Percentiles rank a stretch among this genome's conserved stretches.
These are phyloP conservation scores for Rhea americana DNA, from an alignment of 2,113 vertebrate genomes.

Conservation along the genomic window DNA sequence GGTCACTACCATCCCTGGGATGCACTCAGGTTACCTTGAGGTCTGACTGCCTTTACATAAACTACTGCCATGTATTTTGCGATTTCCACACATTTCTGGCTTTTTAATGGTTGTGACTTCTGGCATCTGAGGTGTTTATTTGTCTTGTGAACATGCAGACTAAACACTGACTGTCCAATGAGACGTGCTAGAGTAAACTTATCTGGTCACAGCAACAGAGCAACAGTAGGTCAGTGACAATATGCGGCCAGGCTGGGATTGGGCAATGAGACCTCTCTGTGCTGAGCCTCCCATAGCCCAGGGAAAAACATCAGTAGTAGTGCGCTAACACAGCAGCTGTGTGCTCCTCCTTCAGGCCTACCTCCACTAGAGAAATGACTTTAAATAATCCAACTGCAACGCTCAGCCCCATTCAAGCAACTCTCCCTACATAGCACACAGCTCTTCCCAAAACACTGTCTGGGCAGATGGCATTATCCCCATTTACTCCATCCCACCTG, in stretches of 20 bases:
- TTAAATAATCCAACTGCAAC: background rate
- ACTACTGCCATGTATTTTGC: background rate
- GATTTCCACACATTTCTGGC: background rate
- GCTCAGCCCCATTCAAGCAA: background rate
- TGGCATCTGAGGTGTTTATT: background rate
- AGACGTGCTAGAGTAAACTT: background rate
- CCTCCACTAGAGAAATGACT: background rate
- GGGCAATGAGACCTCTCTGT: background rate
- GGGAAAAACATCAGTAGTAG: no score
- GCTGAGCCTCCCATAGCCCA: background rate
- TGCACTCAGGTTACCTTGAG: background rate
- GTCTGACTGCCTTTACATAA: background rate
- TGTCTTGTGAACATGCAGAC: background rate
- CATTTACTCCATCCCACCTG: background rate
- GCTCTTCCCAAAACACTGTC: background rate
- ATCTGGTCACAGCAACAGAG: background rate
- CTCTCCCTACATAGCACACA: accelerated
- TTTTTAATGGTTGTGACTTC: background rate
- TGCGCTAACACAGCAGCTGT: accelerated
- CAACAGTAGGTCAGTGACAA: background rate
- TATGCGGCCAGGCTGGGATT: background rate
- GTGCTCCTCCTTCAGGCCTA: background rate
- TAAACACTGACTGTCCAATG: background rate
- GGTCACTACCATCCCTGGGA: background rate
- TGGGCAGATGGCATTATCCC: background rate